Evolutionary conservation across 2,797 vertebrate species (phyloP).

Genomic region (Crenichthys baileyi): DNA sequence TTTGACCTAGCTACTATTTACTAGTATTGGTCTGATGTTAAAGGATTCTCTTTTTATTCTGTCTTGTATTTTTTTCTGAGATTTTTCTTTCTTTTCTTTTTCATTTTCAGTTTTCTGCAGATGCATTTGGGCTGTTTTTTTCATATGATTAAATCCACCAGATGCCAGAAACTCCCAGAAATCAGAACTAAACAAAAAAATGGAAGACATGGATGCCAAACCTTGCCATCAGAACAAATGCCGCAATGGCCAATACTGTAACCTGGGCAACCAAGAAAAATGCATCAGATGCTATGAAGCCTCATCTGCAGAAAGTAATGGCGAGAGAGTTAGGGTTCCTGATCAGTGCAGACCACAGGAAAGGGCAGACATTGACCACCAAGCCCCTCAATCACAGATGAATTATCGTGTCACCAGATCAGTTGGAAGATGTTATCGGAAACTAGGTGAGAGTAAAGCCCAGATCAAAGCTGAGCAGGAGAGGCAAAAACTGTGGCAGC

Average conservation of each 20-base stretch:
- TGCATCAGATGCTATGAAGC: conserved; percentile 70
- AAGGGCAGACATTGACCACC: neutral
- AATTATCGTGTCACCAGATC: neutral
- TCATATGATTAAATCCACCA: conserved; percentile 54
- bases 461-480: conserved; percentile 73
- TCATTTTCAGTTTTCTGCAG: conserved; percentile 14
- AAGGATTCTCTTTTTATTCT: too few species aligned
- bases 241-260: conserved; percentile 59
- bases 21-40: too few species aligned
- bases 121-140: conserved; percentile 6
- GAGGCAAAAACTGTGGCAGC: conserved; percentile 58
- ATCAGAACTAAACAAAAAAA: conserved; percentile 81
- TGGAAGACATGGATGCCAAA: conserved; percentile 73
- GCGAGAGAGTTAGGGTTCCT: conserved; percentile 10
- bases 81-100: neutral
- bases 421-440: neutral
- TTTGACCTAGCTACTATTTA: too few species aligned
- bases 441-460: conserved; percentile 72
- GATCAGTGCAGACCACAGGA: neutral
- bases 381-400: neutral
- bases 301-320: conserved; percentile 21
- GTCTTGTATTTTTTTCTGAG: neutral
- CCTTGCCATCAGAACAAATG: conserved; percentile 63
- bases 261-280: conserved; percentile 63
- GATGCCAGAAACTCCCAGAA: conserved; percentile 78